A percentile compares a stretch with the other conserved stretches of the same genome.
Conservation (phyloP, 2,888 invertebrate genomes). For the Dynastes grantii region DNA sequence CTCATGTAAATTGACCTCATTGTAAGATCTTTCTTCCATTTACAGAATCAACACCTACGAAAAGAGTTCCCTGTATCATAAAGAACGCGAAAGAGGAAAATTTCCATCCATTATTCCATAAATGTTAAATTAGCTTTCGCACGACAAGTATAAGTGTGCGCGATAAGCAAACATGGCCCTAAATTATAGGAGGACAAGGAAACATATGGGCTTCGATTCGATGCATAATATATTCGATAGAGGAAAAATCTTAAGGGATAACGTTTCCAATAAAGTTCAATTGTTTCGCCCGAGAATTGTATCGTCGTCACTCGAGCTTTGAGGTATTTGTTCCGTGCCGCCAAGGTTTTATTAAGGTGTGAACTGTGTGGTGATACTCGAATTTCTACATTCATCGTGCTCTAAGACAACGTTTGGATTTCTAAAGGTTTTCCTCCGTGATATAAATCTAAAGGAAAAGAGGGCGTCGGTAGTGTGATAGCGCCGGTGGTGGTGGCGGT, state of each 20-base stretch:
- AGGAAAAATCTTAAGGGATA: slow-evolving; percentile 42
- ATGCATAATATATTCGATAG: slow-evolving; percentile 37
- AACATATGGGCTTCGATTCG: not conserved
- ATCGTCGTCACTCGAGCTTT: slow-evolving; percentile 44
- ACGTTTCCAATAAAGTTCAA: slow-evolving; percentile 45
- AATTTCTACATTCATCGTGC: slow-evolving; percentile 61
- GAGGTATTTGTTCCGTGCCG: slow-evolving; percentile 44
- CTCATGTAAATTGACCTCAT: too few relatives aligned
- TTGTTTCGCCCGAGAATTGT: slow-evolving; percentile 34
- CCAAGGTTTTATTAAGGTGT: slow-evolving; percentile 52
- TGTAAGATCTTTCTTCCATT: too few relatives aligned
- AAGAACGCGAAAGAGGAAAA: not conserved
- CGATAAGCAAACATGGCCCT: slow-evolving; percentile 1
- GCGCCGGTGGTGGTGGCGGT: slow-evolving; percentile 60
- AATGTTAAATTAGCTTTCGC: slow-evolving; percentile 1
- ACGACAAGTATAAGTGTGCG: not conserved
- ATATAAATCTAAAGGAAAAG: slow-evolving; percentile 65
- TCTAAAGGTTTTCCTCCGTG: slow-evolving; percentile 60
- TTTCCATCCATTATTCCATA: not conserved
- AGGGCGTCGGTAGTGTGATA: slow-evolving; percentile 59
- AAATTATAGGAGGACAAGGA: not conserved
- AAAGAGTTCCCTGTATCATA: not conserved
- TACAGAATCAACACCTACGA: too few relatives aligned
- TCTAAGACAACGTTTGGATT: slow-evolving; percentile 66
- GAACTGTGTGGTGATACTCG: slow-evolving; percentile 59